phyloP scores from a whole-genome alignment of 2,113 vertebrate genomes.

The Poicephalus gulielmi region DNA sequence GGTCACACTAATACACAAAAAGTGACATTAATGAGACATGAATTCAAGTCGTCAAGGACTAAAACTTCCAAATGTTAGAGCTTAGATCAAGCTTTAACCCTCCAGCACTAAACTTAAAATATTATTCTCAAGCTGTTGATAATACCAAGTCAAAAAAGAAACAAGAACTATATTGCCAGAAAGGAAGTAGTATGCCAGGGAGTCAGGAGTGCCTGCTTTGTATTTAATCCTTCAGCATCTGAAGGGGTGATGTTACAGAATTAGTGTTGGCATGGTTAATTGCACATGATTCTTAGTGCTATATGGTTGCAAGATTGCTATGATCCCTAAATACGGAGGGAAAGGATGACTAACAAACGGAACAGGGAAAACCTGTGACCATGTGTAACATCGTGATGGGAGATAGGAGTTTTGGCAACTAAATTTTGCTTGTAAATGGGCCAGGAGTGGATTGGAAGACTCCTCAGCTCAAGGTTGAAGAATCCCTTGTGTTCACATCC shows the following conservation, averaged over 20 bases:
- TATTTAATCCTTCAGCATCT: not conserved
- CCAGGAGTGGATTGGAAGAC: not conserved
- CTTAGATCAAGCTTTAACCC: not conserved
- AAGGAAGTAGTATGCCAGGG: not conserved
- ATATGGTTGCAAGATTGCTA: not conserved
- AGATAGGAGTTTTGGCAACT: not conserved
- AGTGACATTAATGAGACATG: not conserved
- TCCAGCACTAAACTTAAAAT: not conserved
- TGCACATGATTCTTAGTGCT: not conserved
- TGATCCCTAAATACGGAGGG: not conserved
- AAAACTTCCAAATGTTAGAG: not conserved
- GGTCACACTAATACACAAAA: not conserved
- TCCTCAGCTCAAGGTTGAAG: not conserved
- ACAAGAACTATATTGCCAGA: not conserved
- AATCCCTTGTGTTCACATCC: not conserved
- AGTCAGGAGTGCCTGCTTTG: not conserved
- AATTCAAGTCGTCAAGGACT: not conserved
- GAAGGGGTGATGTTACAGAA: not conserved
- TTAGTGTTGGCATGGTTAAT: not conserved
- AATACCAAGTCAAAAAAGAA: not conserved
- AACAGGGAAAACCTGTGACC: not conserved
- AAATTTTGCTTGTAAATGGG: not conserved
- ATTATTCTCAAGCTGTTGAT: not conserved
- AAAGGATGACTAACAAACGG: not conserved
- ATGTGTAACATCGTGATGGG: not conserved